phyloP scores from a whole-genome alignment of 2,113 vertebrate species.

The Anguilla rostrata region DNA sequence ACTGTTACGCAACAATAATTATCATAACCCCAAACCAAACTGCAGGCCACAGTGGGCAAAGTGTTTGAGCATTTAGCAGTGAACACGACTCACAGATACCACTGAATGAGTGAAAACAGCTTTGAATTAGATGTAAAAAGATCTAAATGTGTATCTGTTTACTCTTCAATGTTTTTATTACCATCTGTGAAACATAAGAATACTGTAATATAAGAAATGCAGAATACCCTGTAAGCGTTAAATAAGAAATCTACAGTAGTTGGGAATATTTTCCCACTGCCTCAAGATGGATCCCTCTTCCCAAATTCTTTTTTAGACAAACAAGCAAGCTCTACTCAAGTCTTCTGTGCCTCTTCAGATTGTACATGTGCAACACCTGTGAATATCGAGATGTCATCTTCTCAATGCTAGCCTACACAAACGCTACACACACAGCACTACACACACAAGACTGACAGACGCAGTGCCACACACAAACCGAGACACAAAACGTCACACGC shows the following conservation, averaged over 20 bases:
- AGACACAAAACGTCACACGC: neutral
- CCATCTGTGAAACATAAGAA: neutral
- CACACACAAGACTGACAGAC: neutral
- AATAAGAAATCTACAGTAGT: neutral
- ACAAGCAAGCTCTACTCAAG: too few species aligned
- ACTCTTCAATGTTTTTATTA: neutral
- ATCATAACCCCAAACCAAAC: slow-evolving; percentile 48
- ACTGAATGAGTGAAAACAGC: neutral
- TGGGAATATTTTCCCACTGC: neutral
- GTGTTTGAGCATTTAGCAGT: slow-evolving; percentile 2
- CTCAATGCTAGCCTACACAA: neutral
- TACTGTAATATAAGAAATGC: neutral
- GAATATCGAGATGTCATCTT: neutral
- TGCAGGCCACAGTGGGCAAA: slow-evolving; percentile 39
- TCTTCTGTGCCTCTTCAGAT: neutral
- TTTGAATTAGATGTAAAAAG: neutral
- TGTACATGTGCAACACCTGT: neutral
- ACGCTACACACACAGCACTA: neutral
- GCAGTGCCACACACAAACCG: neutral
- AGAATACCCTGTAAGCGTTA: neutral
- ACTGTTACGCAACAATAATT: slow-evolving; percentile 46
- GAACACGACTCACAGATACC: neutral
- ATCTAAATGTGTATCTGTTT: neutral
- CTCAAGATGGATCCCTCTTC: neutral
- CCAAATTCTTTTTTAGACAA: too few species aligned